Evolutionary conservation across 2,888 invertebrate species (phyloP).

Genomic region (Callimorpha dominula): DNA sequence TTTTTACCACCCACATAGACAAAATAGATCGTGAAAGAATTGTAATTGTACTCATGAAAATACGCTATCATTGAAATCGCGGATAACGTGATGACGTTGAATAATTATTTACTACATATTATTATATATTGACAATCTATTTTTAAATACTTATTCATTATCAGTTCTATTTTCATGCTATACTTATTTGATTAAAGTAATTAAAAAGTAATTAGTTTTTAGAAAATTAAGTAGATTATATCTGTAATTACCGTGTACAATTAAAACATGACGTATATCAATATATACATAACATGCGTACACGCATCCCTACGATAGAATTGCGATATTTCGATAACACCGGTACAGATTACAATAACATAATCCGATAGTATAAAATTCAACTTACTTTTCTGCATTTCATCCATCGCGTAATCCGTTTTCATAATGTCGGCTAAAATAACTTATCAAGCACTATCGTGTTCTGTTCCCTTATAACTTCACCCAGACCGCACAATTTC

Average conservation of each 20-base stretch:
- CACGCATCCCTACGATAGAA: constrained; percentile 3
- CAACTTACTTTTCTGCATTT: constrained; percentile 84
- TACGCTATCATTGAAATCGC: neutral
- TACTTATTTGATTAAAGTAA: neutral
- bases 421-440: constrained; percentile 73
- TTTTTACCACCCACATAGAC: neutral
- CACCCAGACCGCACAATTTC: constrained; percentile 72
- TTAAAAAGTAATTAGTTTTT: neutral
- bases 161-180: neutral
- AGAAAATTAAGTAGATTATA: neutral
- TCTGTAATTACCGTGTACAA: neutral
- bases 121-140: neutral
- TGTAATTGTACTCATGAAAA: neutral
- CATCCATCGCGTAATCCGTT: constrained; percentile 86
- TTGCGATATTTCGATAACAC: neutral
- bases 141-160: neutral
- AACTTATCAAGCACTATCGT: constrained; percentile 71
- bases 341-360: neutral
- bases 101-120: neutral
- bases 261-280: neutral
- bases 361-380: constrained; percentile 11
- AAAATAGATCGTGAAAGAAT: neutral
- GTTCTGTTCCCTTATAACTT: constrained; percentile 60
- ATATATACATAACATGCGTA: constrained; percentile 10
- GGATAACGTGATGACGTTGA: neutral